phyloP scores from a whole-genome alignment of 2,888 invertebrate species.

The Oscheius sp. region DNA sequence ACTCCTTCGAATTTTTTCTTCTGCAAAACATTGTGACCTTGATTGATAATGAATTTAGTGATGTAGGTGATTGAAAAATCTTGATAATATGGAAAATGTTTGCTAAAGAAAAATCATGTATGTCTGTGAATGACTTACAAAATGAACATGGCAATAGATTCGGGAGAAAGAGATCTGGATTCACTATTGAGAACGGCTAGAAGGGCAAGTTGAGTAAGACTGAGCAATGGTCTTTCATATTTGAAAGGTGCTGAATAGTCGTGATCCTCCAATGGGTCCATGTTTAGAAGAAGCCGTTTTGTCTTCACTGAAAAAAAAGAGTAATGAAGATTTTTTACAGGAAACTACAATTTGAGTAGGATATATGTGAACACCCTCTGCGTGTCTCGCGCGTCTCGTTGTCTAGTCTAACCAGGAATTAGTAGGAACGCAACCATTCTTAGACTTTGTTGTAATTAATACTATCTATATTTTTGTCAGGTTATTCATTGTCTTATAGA shows the following conservation, averaged over 20 bases:
- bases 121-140: background rate
- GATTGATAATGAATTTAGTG: background rate
- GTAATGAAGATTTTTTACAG: no score
- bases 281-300: no score
- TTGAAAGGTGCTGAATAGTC: background rate
- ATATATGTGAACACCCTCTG: no score
- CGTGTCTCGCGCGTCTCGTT: no score
- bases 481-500: no score
- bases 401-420: no score
- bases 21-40: background rate
- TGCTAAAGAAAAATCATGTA: background rate
- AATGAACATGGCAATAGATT: background rate
- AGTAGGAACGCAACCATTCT: no score
- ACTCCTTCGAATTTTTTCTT: background rate
- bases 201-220: background rate
- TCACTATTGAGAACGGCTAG: constrained; percentile 1
- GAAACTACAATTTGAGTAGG: no score
- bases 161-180: background rate
- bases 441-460: no score
- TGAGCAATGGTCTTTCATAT: background rate
- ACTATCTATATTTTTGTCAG: no score
- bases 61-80: background rate
- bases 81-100: background rate
- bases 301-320: no score
- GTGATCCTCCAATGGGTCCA: background rate